Base-by-base conservation (phyloP, 2,888 invertebrate species). In the Apantesis nais region DNA sequence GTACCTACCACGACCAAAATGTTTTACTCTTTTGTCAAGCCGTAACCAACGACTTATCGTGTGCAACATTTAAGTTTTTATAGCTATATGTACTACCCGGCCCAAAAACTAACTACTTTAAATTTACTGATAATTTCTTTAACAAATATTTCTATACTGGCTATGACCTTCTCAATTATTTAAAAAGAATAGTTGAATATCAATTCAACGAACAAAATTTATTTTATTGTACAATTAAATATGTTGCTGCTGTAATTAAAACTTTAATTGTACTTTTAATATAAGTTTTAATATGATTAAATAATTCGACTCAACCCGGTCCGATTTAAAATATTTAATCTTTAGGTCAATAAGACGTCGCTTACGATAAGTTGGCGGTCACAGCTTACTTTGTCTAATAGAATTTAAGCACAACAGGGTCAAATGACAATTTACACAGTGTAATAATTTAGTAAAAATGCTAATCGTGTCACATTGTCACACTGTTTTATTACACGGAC, bases 1-100 rank as follows among this genome's bases (percentile, higher is more conserved):
- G 29, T 44, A 44, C 22, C 7, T 58, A 67, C 61, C 63, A 68
- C 44, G 74, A 74, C 71, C 74, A 71, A 74, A 71, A 69, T 69
- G 55, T 52, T 64, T 64, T 66, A 66, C 31, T 29, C 16, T 44
- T 55, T 66, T 62, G 34, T 34, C 14, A 37, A 41, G 37, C 29
- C 29, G 5, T 58, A 58, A 8, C 29, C 25, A 29, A 16, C 29
- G 58, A 58, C 58, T 29, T 58, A 29, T 29, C 16, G 58, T 29
- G 7, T 29, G 58, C 29, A 58, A 29, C 16, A 58, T 29, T 58
- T 58, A 29, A 1, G 25, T 29, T 14, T 55, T 55, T 55, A 3
- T 8, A 16, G 9, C n/a, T n/a, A n/a, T n/a, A n/a, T n/a, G n/a
- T n/a, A n/a, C n/a, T n/a, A n/a, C 2, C 34, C 5, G 34, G 34